Evolutionary conservation across 2,113 vertebrate species (phyloP).

Genomic region (Caretta caretta): DNA sequence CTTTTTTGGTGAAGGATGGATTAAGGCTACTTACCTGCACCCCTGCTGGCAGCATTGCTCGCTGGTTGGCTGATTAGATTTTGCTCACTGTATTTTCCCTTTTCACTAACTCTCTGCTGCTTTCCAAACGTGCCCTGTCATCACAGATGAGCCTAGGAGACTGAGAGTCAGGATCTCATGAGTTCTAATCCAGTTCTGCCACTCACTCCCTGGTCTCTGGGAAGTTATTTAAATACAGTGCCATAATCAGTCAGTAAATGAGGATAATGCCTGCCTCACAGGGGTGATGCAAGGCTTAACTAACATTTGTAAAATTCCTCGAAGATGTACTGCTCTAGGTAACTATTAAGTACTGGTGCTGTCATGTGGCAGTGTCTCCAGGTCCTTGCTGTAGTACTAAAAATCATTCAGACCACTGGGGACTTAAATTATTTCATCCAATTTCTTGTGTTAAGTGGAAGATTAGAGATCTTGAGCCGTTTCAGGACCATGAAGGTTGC

Average conservation of each 20-base stretch:
- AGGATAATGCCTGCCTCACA: background rate
- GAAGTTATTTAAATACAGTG: background rate
- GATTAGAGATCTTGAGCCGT: background rate
- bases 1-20: background rate
- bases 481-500: background rate
- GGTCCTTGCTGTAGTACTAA: background rate
- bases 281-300: background rate
- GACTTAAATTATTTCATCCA: background rate
- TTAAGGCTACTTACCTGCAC: rapidly evolving
- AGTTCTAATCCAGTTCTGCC: constrained; percentile 1
- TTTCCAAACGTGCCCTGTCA: background rate
- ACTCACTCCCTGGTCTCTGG: constrained; percentile 23
- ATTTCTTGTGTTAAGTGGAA: constrained; percentile 4
- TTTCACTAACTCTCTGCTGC: background rate
- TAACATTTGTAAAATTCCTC: background rate
- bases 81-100: background rate
- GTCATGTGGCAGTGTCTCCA: background rate
- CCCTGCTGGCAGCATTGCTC: background rate
- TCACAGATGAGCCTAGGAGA: background rate
- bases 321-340: background rate
- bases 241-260: background rate
- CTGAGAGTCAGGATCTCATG: constrained; percentile 20
- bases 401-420: background rate
- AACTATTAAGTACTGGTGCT: background rate
- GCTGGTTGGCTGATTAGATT: background rate